Percentiles rank a stretch among this genome's conserved stretches.
Evolutionary conservation across 2,113 vertebrate species (phyloP).

Genomic region (Rhinogobius similis): DNA sequence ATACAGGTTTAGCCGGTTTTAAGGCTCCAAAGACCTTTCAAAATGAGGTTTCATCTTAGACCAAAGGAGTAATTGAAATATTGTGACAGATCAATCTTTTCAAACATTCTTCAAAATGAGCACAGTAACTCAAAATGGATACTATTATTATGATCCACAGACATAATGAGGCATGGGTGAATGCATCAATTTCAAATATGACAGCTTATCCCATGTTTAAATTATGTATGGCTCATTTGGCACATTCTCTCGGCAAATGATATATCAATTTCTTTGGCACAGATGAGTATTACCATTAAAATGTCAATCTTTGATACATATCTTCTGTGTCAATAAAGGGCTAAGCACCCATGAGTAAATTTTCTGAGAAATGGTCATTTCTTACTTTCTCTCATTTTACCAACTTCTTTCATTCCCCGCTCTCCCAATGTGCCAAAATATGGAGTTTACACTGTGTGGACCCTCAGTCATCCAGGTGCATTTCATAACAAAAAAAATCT

Average conservation of each 20-base stretch:
- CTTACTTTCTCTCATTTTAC: not conserved
- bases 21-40: too few relatives aligned
- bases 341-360: not conserved
- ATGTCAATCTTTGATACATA: constrained; percentile 48
- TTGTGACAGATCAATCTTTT: constrained; percentile 3
- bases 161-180: constrained; percentile 6
- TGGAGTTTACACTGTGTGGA: too few relatives aligned
- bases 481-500: too few relatives aligned
- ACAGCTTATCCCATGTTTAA: constrained; percentile 1
- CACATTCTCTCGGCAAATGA: constrained; percentile 2
- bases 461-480: too few relatives aligned
- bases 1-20: too few relatives aligned
- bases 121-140: not conserved
- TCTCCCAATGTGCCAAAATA: not conserved
- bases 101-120: not conserved
- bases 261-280: not conserved
- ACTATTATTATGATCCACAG: constrained; percentile 4
- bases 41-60: not conserved
- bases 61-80: not conserved
- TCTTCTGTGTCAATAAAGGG: not conserved
- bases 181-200: constrained; percentile 7
- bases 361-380: not conserved
- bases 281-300: constrained; percentile 34
- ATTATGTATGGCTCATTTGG: constrained; percentile 11
- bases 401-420: not conserved